phyloP scores from a whole-genome alignment of 2,797 vertebrate genomes.

The Thaleichthys pacificus region DNA sequence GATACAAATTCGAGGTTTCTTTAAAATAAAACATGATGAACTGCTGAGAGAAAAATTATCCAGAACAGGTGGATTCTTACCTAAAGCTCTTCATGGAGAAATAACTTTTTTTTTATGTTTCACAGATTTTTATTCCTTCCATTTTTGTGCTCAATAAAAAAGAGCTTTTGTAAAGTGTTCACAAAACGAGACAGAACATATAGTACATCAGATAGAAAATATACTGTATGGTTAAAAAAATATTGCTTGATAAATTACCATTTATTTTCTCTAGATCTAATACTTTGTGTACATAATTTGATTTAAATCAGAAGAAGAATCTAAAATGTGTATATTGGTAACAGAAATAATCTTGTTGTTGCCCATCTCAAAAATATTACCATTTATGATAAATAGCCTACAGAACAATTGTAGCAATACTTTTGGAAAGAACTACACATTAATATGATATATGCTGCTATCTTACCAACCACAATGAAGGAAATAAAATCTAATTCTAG shows the following conservation, averaged over 20 bases:
- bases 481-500: conserved; percentile 33
- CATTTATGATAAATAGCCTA: conserved; percentile 62
- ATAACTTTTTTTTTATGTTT: conserved; percentile 41
- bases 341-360: conserved; percentile 32
- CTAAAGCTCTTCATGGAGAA: conserved; percentile 5
- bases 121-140: conserved; percentile 47
- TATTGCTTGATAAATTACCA: conserved; percentile 69
- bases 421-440: conserved; percentile 50
- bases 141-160: conserved; percentile 51
- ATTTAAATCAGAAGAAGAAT: conserved; percentile 55
- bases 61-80: background rate
- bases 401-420: conserved; percentile 50
- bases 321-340: conserved; percentile 31
- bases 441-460: conserved; percentile 42
- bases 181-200: conserved; percentile 53
- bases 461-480: conserved; percentile 40
- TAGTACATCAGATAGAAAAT: conserved; percentile 63
- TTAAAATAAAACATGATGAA: background rate
- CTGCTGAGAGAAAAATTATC: background rate
- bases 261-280: conserved; percentile 63
- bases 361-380: conserved; percentile 50
- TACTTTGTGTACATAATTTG: conserved; percentile 29
- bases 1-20: too few relatives aligned
- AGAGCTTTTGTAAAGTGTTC: conserved; percentile 44
- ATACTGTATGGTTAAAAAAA: conserved; percentile 67